A percentile compares a stretch with the other conserved stretches of the same genome.
phyloP scores from a whole-genome alignment of 2,113 vertebrate species.

The Laticauda laticaudata region DNA sequence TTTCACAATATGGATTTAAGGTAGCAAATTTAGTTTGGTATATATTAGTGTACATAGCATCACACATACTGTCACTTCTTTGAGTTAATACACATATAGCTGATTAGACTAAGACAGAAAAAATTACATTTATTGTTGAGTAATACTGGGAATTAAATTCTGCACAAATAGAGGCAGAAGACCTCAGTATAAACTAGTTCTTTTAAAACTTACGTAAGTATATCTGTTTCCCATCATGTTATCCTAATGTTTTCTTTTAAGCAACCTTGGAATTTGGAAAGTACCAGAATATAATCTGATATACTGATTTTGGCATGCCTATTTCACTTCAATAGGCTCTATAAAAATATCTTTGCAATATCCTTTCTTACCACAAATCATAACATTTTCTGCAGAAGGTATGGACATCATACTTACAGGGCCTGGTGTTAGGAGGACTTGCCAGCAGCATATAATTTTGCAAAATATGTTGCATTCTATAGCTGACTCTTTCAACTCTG shows the following conservation, averaged over 20 bases:
- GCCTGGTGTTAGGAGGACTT: background rate
- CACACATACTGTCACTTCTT: background rate
- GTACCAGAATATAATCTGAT: background rate
- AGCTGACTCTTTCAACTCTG: background rate
- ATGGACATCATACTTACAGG: background rate
- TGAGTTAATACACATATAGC: background rate
- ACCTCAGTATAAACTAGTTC: background rate
- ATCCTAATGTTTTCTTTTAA: slow-evolving; percentile 7
- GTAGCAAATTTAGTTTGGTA: background rate
- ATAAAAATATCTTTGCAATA: background rate
- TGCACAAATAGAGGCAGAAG: background rate
- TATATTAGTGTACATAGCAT: background rate
- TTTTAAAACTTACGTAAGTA: background rate
- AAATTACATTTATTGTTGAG: background rate
- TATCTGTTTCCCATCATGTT: background rate
- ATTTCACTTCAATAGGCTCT: background rate
- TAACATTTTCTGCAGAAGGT: background rate
- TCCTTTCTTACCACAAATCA: slow-evolving; percentile 1
- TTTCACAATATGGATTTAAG: background rate
- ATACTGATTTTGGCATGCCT: background rate
- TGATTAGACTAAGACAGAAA: background rate
- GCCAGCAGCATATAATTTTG: slow-evolving; percentile 28
- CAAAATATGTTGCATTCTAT: slow-evolving; percentile 23
- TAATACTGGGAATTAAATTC: background rate
- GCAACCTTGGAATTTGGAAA: slow-evolving; percentile 2